phyloP scores from a whole-genome alignment of 1,140 invertebrate species.

The Lordiphosa clarofinis region DNA sequence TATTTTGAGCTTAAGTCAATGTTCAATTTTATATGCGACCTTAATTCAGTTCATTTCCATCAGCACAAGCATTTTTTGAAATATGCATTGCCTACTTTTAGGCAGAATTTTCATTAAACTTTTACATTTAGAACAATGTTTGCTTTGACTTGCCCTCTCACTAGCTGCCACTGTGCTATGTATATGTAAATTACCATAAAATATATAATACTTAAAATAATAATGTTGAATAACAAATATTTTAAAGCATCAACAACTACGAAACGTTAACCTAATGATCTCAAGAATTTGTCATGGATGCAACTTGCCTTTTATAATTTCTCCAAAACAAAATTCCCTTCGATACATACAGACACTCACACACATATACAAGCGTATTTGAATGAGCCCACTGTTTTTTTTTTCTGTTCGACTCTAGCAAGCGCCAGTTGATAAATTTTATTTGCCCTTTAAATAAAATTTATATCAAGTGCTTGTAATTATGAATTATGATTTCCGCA shows the following conservation, averaged over 20 bases:
- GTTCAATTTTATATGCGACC: no score
- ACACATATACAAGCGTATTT: no score
- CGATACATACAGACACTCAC: no score
- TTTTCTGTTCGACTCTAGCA: not conserved
- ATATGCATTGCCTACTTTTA: constrained; percentile 11
- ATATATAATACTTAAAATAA: constrained; percentile 26
- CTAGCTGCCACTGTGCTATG: no score
- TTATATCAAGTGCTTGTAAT: constrained; percentile 5
- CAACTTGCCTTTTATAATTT: constrained; percentile 8
- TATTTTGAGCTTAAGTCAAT: no score
- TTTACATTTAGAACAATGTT: no score
- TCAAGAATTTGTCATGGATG: constrained; percentile 11
- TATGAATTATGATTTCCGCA: constrained; percentile 2
- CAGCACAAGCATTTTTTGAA: not conserved
- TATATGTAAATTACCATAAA: constrained; percentile 12
- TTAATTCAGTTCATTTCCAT: no score
- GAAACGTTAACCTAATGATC: constrained; percentile 9
- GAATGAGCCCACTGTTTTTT: constrained; percentile 1
- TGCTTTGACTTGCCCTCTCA: no score
- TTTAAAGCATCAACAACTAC: constrained; percentile 8
- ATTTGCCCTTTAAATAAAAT: constrained; percentile 1
- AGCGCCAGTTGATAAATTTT: constrained; percentile 10
- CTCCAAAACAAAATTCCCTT: not conserved
- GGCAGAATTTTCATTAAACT: no score
- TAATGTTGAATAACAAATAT: constrained; percentile 21